Percentiles rank a stretch among this genome's conserved stretches.
phyloP scores from a whole-genome alignment of 2,797 vertebrate species.

The Benthosema pterotum region DNA sequence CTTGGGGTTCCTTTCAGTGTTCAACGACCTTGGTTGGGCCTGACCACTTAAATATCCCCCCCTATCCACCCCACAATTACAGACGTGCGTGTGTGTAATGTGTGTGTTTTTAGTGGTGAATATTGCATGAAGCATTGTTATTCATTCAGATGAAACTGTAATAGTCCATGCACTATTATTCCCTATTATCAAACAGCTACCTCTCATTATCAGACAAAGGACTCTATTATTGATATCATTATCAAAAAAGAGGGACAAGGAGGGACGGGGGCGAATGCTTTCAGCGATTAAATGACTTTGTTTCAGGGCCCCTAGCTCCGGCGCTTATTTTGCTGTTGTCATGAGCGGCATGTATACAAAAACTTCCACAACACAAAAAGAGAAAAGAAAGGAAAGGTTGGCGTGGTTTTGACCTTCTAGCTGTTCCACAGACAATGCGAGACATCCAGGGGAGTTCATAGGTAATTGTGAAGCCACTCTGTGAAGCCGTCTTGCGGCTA shows the following conservation, averaged over 20 bases:
- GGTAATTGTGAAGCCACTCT: slow-evolving; percentile 47
- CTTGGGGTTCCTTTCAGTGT: slow-evolving; percentile 48
- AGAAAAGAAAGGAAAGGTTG: slow-evolving; percentile 40
- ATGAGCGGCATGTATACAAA: slow-evolving; percentile 46
- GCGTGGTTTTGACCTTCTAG: slow-evolving; percentile 69
- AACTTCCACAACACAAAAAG: slow-evolving; percentile 6
- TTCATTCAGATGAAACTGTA: slow-evolving; percentile 68
- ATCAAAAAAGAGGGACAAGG: slow-evolving; percentile 57
- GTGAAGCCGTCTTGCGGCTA: slow-evolving; percentile 48
- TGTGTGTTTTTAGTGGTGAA: slow-evolving; percentile 37
- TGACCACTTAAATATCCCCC: slow-evolving; percentile 58
- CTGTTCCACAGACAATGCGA: slow-evolving; percentile 55
- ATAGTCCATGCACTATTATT: slow-evolving; percentile 70
- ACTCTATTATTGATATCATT: slow-evolving; percentile 74
- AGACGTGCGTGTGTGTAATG: slow-evolving; percentile 22
- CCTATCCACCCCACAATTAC: slow-evolving; percentile 69
- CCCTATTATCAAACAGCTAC: slow-evolving; percentile 63
- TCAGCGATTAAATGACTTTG: slow-evolving; percentile 59
- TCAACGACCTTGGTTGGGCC: slow-evolving; percentile 40
- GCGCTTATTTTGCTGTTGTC: slow-evolving; percentile 50
- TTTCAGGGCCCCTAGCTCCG: slow-evolving; percentile 45
- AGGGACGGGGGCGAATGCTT: slow-evolving; percentile 43
- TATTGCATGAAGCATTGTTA: slow-evolving; percentile 58
- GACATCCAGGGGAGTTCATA: slow-evolving; percentile 60
- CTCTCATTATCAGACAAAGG: slow-evolving; percentile 76